These are phyloP conservation scores for Thymelicus acteon DNA, from an alignment of 2,888 invertebrate species.

Conservation along the genomic window DNA sequence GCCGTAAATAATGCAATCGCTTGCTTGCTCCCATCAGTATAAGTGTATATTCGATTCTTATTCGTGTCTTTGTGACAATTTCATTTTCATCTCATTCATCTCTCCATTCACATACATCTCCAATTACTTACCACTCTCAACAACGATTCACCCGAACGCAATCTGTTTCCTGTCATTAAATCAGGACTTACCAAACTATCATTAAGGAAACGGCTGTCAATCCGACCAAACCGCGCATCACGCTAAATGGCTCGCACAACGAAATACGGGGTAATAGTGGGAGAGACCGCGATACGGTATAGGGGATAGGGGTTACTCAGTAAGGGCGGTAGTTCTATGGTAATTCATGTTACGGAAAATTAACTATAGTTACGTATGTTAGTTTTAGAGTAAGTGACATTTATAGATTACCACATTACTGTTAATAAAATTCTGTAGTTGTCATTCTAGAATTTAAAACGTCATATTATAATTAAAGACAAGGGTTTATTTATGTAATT, in stretches of 20 bases:
- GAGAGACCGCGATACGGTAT: constrained; percentile 45
- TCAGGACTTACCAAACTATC: constrained; percentile 67
- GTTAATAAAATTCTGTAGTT: too few relatives aligned
- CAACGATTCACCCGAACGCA: constrained; percentile 22
- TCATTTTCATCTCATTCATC: neutral
- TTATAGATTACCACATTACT: too few relatives aligned
- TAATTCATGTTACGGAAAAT: neutral
- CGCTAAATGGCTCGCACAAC: constrained; percentile 81
- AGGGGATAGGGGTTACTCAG: constrained; percentile 42
- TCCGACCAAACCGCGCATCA: constrained; percentile 81
- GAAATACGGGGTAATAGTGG: constrained; percentile 51
- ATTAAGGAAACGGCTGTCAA: constrained; percentile 72
- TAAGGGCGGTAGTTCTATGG: constrained; percentile 10
- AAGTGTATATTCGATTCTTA: too few relatives aligned
- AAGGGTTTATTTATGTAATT: too few relatives aligned
- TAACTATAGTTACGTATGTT: neutral
- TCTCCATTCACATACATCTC: neutral
- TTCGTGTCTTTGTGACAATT: too few relatives aligned
- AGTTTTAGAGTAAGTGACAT: too few relatives aligned
- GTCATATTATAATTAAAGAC: too few relatives aligned
- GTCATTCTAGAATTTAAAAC: too few relatives aligned
- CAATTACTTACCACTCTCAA: constrained; percentile 1
- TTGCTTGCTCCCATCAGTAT: too few relatives aligned
- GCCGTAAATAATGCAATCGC: too few relatives aligned
- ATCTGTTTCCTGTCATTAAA: constrained; percentile 57